Conservation (phyloP, 2,888 invertebrate species). For the Pachliopta kotzebuea region DNA sequence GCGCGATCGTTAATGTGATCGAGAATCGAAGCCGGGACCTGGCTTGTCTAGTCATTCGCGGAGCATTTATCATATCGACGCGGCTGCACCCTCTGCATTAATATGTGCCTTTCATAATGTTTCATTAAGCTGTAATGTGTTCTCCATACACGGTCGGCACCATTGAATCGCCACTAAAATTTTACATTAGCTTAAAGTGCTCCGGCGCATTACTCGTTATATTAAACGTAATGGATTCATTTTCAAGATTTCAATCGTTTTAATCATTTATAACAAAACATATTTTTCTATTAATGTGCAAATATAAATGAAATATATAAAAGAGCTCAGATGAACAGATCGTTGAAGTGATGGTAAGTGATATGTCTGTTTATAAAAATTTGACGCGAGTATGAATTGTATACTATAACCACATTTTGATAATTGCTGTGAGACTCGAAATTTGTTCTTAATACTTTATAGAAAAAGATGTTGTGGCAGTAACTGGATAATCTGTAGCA, state of each 20-base stretch:
- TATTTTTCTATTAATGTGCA: too few relatives aligned
- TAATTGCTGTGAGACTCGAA: too few relatives aligned
- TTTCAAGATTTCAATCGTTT: constrained; percentile 15
- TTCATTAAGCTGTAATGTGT: constrained; percentile 75
- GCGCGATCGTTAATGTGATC: constrained; percentile 53
- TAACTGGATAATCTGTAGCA: too few relatives aligned
- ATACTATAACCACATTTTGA: too few relatives aligned
- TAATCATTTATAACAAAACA: not conserved
- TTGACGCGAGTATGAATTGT: too few relatives aligned
- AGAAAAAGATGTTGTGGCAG: too few relatives aligned
- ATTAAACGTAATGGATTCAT: constrained; percentile 6
- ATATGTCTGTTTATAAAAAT: too few relatives aligned
- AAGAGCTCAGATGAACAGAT: too few relatives aligned
- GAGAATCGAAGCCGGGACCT: constrained; percentile 60
- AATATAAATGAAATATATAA: too few relatives aligned
- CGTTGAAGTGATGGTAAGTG: too few relatives aligned
- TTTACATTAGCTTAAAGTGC: constrained; percentile 23
- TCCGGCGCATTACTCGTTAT: constrained; percentile 3
- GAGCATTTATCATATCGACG: constrained; percentile 72
- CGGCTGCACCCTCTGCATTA: constrained; percentile 68
- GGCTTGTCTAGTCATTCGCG: constrained; percentile 70
- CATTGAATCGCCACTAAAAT: constrained; percentile 22
- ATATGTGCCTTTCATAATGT: constrained; percentile 74
- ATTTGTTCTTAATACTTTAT: too few relatives aligned
- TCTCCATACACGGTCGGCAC: constrained; percentile 38